Base-by-base conservation (phyloP, 2,113 vertebrate species). In the Corythaeola cristata region DNA sequence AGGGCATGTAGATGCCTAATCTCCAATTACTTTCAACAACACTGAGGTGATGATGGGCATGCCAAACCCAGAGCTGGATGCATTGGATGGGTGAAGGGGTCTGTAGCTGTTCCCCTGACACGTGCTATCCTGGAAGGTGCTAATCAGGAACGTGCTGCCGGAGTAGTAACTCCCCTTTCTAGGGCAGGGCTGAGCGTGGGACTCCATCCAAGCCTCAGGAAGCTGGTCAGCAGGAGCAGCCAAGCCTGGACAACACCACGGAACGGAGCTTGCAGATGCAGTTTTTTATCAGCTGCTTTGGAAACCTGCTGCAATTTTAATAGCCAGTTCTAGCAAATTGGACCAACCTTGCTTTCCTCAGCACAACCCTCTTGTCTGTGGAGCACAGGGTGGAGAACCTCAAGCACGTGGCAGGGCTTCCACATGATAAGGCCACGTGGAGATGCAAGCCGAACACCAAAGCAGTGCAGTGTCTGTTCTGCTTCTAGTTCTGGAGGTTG, bases 221-320 rank as follows among this genome's bases (percentile, higher is more conserved):
- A 66, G 74, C 56, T 71, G 78, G 94, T 72, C 96, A 96, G 89
- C 86, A 80, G 76, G 52, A 93, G 68, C 82, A 81, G 75, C 92
- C 86, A 50, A 77, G 68, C 73, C 85, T 41, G 78, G 63, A 55
- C 85, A 82, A 14, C 77, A 44, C 3, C 45, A 47, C 66, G 56
- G 33, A 68, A 91, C 2, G n/a, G 39, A 93, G 85, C 82, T 93
- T 88, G 85, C 50, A 23, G 75, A 33, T 90, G 94, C 95, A 96
- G 90, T 68, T 91, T 85, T 88, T 93, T 96, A 95, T 97, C 94
- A 90, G 82, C 92, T 64, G 45, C 84, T 85, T 72, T 79, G 82
- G 78, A 58, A 93, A 85, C 23, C 56, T 81, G 67, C 93, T 96
- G 91, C 63, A 52, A 56, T 73, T 80, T 88, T 90, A 92, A 93